Evolutionary conservation across 2,888 invertebrate genomes (phyloP), one percentile per base, ranked within the genome.

Genomic region (Ichneumoninae sp.): DNA sequence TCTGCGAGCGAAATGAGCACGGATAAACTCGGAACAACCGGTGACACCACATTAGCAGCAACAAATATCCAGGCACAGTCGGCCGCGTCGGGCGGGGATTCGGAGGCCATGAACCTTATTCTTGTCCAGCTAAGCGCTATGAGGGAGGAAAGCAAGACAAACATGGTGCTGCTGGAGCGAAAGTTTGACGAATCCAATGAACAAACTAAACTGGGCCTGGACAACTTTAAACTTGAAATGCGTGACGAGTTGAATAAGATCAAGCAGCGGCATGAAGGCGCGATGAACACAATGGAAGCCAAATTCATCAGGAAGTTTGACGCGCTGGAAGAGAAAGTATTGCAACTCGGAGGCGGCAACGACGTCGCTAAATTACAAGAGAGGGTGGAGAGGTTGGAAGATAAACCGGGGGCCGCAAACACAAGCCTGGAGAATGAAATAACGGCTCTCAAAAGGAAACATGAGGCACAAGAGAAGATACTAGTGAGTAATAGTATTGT

Each of bases 401-500:
- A 40, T n/a, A 66, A 36, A 8, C 65, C 65, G 5, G 65, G n/a
- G 19, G 19, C 7, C 40, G 4, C 40, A 66, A 66, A 19, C 65
- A 4, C 40, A n/a, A 7, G 7, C 1, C n/a, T 66, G 5, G 33
- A 36, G 36, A 36, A 36, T n/a, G 65, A 65, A 36, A 16, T 65
- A 16, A n/a, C 65, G n/a, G 5, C 65, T 1, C n/a, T 65, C 33
- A 65, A 36, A n/a, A n/a, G n/a, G 16, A 36, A n/a, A 36, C n/a
- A 16, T 0, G 65, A 65, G n/a, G 19, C 65, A n/a, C 65, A 65
- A 40, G 65, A 65, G 36, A 65, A 65, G n/a, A 33, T 6, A 36
- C 19, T 4, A 16, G n/a, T 65, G 13, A 65, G 36, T 19, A 65
- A 65, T 36, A 65, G n/a, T 65, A 65, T 65, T n/a, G 36, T 66